A percentile compares a stretch with the other conserved stretches of the same genome.
These are phyloP conservation scores for Festucalex cinctus DNA, from an alignment of 2,113 vertebrate species.

Conservation along the genomic window DNA sequence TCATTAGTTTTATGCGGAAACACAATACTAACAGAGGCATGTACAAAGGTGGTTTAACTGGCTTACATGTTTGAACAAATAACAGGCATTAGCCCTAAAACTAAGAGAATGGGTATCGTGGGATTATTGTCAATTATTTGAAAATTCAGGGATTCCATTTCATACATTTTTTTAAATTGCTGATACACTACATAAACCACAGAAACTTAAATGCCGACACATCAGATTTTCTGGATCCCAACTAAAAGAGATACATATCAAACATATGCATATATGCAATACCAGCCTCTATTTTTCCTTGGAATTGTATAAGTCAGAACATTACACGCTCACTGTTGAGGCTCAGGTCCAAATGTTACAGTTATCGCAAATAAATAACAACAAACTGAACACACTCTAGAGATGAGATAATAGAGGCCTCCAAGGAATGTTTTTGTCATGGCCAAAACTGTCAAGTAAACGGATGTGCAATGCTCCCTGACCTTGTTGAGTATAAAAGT, in stretches of 20 bases:
- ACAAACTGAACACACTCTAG: neutral
- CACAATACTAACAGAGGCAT: no score
- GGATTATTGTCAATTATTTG: neutral
- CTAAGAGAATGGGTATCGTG: neutral
- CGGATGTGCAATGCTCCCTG: slow-evolving; percentile 29
- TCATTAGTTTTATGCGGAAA: neutral
- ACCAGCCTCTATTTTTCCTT: no score
- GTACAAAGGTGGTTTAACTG: no score
- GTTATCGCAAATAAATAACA: neutral
- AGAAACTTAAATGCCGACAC: no score
- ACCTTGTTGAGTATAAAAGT: slow-evolving; percentile 35
- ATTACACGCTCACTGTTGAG: no score
- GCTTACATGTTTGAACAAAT: neutral
- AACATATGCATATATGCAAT: no score
- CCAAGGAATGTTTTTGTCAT: neutral
- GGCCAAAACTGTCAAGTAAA: neutral
- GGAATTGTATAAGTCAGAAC: no score
- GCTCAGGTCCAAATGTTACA: no score
- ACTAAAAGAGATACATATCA: no score
- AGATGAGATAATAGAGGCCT: neutral
- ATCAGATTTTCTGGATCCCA: no score
- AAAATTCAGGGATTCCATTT: neutral
- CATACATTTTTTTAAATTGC: no score
- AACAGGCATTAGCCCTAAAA: neutral
- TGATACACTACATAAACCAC: no score